Evolutionary conservation across 2,888 invertebrate species (phyloP).

Genomic region (Diachrysia chrysitis): DNA sequence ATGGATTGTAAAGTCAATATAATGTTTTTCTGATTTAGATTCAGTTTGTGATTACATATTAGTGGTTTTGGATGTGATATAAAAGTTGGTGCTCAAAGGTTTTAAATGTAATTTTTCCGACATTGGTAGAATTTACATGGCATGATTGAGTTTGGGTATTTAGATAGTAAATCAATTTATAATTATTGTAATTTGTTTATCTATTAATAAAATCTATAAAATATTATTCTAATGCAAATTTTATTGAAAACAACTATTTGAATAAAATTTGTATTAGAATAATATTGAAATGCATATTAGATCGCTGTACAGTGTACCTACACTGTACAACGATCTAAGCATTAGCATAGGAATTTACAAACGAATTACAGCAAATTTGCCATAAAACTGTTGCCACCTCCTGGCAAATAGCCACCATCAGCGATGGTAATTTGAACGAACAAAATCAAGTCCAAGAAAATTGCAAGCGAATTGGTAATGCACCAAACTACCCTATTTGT

Average conservation of each 20-base stretch:
- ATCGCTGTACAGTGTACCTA: no score
- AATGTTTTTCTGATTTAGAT: background rate
- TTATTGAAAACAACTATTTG: no score
- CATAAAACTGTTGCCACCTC: slow-evolving; percentile 24
- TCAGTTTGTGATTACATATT: background rate
- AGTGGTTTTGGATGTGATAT: background rate
- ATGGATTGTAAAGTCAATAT: slow-evolving; percentile 6
- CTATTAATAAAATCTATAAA: no score
- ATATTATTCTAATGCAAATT: no score
- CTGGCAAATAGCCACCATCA: slow-evolving; percentile 29
- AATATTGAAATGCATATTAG: background rate
- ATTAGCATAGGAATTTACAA: slow-evolving; percentile 17
- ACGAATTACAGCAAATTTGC: slow-evolving; percentile 10
- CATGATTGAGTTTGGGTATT: no score
- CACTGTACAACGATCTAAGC: background rate
- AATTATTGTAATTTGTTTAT: no score
- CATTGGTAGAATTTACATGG: no score
- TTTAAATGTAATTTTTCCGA: no score
- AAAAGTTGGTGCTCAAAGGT: no score
- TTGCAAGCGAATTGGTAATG: slow-evolving; percentile 66
- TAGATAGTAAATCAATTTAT: no score
- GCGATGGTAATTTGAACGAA: slow-evolving; percentile 44
- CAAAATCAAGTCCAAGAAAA: slow-evolving; percentile 53
- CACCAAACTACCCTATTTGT: slow-evolving; percentile 65
- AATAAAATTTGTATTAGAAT: background rate